phyloP scores from a whole-genome alignment of 2,888 invertebrate species.

The Caenorhabditis sinica region DNA sequence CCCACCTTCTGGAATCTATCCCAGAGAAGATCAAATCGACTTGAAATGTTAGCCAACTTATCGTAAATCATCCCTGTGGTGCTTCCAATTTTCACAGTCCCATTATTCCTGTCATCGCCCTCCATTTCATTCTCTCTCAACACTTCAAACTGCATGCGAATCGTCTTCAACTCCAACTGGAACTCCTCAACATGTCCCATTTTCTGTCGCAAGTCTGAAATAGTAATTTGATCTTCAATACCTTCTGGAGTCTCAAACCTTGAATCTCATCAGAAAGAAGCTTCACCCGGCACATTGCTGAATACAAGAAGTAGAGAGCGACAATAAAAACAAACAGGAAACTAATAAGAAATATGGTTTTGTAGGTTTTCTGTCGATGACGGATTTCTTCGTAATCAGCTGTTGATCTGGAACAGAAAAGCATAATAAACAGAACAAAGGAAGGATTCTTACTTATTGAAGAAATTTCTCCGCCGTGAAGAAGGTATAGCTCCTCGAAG shows the following conservation, averaged over 20 bases:
- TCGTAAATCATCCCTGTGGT: slow-evolving; percentile 64
- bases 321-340: slow-evolving; percentile 51
- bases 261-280: slow-evolving; percentile 47
- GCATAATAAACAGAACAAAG: not conserved
- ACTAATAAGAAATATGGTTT: slow-evolving; percentile 48
- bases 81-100: slow-evolving; percentile 22
- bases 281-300: slow-evolving; percentile 47
- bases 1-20: slow-evolving; percentile 49
- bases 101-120: slow-evolving; percentile 11
- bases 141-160: slow-evolving; percentile 58
- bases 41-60: slow-evolving; percentile 55
- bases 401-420: slow-evolving; percentile 22
- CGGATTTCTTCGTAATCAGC: slow-evolving; percentile 59
- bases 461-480: slow-evolving; percentile 41
- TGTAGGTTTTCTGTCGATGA: slow-evolving; percentile 61
- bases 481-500: slow-evolving; percentile 31
- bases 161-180: slow-evolving; percentile 41
- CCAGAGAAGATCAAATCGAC: slow-evolving; percentile 47
- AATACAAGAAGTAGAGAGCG: slow-evolving; percentile 58
- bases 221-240: not conserved
- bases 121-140: slow-evolving; percentile 43
- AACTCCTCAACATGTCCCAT: slow-evolving; percentile 43
- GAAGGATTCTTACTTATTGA: slow-evolving; percentile 38
- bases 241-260: slow-evolving; percentile 17
- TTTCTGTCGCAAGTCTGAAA: slow-evolving; percentile 40